phyloP scores from a whole-genome alignment of 2,888 invertebrate species.

The Sphecodes monilicornis region DNA sequence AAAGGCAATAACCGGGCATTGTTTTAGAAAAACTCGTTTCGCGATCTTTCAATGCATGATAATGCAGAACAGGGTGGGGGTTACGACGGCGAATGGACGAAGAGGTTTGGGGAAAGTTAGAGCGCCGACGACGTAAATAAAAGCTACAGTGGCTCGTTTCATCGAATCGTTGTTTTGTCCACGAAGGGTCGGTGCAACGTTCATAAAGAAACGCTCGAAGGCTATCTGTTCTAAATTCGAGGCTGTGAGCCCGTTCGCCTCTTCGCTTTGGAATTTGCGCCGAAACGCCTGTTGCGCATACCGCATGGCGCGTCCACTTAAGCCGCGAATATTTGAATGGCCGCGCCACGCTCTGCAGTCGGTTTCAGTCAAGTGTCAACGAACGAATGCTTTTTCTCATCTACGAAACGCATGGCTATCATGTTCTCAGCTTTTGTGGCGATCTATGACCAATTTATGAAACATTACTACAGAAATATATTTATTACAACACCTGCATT shows the following conservation, averaged over 20 bases:
- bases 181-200: slow-evolving; percentile 59
- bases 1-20: neutral
- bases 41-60: slow-evolving; percentile 26
- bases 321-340: slow-evolving; percentile 23
- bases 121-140: slow-evolving; percentile 57
- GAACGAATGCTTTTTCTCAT: neutral
- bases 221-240: slow-evolving; percentile 69
- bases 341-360: slow-evolving; percentile 18
- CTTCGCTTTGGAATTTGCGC: slow-evolving; percentile 57
- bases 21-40: slow-evolving; percentile 30
- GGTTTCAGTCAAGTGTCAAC: slow-evolving; percentile 12
- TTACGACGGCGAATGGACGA: neutral
- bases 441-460: neutral
- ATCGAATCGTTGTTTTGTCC: slow-evolving; percentile 56
- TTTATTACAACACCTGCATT: too few species aligned
- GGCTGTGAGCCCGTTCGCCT: slow-evolving; percentile 47
- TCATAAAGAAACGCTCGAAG: slow-evolving; percentile 64
- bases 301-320: slow-evolving; percentile 18
- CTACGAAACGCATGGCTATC: neutral
- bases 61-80: neutral
- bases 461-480: neutral
- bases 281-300: slow-evolving; percentile 65
- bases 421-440: neutral
- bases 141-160: slow-evolving; percentile 57
- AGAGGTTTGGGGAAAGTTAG: neutral